phyloP scores from a whole-genome alignment of 2,888 invertebrate genomes.

The Panorpa germanica region DNA sequence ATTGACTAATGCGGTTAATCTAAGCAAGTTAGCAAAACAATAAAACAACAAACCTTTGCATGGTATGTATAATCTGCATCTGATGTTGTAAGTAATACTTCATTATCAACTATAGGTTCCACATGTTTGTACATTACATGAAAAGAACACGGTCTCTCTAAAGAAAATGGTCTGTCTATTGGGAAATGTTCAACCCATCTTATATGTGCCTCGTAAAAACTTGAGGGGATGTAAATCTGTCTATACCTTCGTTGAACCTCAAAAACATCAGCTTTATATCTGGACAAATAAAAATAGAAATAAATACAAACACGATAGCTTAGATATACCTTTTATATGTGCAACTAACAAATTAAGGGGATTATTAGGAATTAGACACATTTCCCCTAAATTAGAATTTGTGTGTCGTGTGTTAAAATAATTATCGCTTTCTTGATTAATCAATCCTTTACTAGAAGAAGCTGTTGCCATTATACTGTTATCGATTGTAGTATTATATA shows the following conservation, averaged over 20 bases:
- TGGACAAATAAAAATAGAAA: slow-evolving; percentile 22
- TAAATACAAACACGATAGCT: no score
- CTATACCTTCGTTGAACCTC: slow-evolving; percentile 68
- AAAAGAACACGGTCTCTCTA: slow-evolving; percentile 70
- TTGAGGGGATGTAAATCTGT: slow-evolving; percentile 88
- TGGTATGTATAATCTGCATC: slow-evolving; percentile 86
- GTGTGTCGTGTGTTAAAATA: no score
- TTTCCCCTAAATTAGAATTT: no score
- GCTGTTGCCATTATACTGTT: no score
- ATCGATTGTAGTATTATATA: no score
- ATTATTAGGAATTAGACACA: no score
- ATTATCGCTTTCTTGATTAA: no score
- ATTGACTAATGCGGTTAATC: no score
- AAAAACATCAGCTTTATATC: slow-evolving; percentile 64
- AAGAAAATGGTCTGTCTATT: slow-evolving; percentile 61
- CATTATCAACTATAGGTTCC: slow-evolving; percentile 40
- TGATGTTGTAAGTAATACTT: slow-evolving; percentile 57
- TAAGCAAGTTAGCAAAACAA: slow-evolving; percentile 6
- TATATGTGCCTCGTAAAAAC: slow-evolving; percentile 75
- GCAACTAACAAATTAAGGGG: no score
- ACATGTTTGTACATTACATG: slow-evolving; percentile 75
- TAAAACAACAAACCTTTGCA: slow-evolving; percentile 53
- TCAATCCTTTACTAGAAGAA: no score
- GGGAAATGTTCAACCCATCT: slow-evolving; percentile 87
- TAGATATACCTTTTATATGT: no score